Percentiles rank a stretch among this genome's conserved stretches.
These are phyloP conservation scores for Eutrigla gurnardus DNA, from an alignment of 2,797 vertebrate species.

Conservation along the genomic window DNA sequence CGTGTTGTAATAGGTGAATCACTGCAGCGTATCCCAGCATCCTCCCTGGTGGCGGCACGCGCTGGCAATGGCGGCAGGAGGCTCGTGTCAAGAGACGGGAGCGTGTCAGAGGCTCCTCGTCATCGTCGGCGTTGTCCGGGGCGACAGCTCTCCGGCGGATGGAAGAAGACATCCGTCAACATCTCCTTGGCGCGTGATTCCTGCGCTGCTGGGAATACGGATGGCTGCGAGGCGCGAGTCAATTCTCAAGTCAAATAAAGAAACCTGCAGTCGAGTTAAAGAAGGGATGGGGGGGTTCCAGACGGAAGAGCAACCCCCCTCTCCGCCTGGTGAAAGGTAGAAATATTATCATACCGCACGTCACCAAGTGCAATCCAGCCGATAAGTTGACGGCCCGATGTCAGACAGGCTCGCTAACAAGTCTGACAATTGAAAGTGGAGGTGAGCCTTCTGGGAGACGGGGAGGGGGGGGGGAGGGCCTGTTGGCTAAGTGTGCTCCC, in stretches of 20 bases:
- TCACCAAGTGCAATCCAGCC: conserved; percentile 63
- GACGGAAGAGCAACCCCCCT: conserved; percentile 25
- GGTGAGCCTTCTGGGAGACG: conserved; percentile 65
- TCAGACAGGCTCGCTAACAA: conserved; percentile 75
- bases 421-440: conserved; percentile 74
- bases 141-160: conserved; percentile 77
- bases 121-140: conserved; percentile 55
- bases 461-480: conserved; percentile 17
- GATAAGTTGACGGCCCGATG: conserved; percentile 70
- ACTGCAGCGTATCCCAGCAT: conserved; percentile 77
- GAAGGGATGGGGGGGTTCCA: conserved; percentile 10
- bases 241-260: conserved; percentile 78
- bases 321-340: conserved; percentile 51
- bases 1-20: conserved; percentile 78
- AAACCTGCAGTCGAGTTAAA: conserved; percentile 60
- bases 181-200: conserved; percentile 79
- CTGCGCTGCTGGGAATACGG: conserved; percentile 79
- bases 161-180: conserved; percentile 84
- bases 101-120: conserved; percentile 83
- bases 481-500: conserved; percentile 61
- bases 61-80: conserved; percentile 71
- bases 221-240: conserved; percentile 60
- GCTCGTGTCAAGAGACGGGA: conserved; percentile 80
- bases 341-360: conserved; percentile 60
- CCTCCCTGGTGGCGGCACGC: conserved; percentile 78